phyloP scores from a whole-genome alignment of 2,888 invertebrate genomes.

The Phaedon cochleariae region DNA sequence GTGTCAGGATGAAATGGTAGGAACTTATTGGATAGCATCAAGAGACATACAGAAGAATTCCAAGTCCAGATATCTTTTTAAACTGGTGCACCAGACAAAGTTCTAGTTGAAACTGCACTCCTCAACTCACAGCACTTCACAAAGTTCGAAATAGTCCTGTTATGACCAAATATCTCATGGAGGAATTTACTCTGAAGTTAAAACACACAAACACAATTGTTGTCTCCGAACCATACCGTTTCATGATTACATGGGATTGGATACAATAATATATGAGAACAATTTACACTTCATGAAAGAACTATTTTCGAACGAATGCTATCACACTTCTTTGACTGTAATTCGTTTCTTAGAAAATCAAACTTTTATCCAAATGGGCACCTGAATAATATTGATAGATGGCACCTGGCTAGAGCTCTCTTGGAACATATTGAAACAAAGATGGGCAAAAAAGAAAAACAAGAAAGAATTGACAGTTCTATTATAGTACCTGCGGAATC shows the following conservation, averaged over 20 bases:
- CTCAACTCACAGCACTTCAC: background rate
- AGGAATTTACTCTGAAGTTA: constrained; percentile 2
- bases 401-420: constrained; percentile 10
- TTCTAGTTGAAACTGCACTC: background rate
- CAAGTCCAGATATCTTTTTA: background rate
- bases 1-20: background rate
- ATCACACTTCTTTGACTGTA: constrained; percentile 9
- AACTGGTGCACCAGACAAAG: constrained; percentile 1
- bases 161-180: constrained; percentile 1
- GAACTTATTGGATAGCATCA: background rate
- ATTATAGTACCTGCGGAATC: background rate
- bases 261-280: background rate
- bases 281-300: background rate
- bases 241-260: background rate
- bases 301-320: background rate
- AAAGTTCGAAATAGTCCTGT: background rate
- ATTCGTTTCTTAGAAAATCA: constrained; percentile 5
- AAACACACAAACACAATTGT: constrained; percentile 6
- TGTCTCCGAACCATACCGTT: constrained; percentile 5
- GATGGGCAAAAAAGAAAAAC: background rate
- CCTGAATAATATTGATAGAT: constrained; percentile 1
- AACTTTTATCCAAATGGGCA: constrained; percentile 12
- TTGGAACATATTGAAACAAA: background rate
- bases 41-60: background rate
- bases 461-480: background rate